A percentile compares a stretch with the other conserved stretches of the same genome.
Evolutionary conservation across 2,888 invertebrate genomes (phyloP).

Genomic region (Macropis europaea): DNA sequence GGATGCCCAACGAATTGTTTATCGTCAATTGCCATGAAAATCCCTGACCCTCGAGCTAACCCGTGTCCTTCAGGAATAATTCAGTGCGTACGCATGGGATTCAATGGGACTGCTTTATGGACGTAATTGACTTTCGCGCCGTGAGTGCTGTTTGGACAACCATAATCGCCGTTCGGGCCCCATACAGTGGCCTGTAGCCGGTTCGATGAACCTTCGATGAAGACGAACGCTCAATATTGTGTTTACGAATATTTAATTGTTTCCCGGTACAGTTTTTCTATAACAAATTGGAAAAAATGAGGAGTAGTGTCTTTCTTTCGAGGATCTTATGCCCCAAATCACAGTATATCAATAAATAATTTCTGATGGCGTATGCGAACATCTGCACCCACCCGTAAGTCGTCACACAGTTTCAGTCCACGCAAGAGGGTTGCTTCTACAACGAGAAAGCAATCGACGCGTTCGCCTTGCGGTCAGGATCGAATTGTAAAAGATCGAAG

Average conservation of each 20-base stretch:
- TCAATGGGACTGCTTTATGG: background rate
- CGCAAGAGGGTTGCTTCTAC: background rate
- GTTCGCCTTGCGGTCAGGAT: slow-evolving; percentile 1
- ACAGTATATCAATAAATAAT: too few relatives aligned
- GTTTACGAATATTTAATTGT: too few relatives aligned
- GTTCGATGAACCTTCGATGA: too few relatives aligned
- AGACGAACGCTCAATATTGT: too few relatives aligned
- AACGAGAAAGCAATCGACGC: background rate
- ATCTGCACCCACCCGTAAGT: too few relatives aligned
- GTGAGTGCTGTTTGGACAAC: slow-evolving; percentile 17
- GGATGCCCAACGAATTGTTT: slow-evolving; percentile 54
- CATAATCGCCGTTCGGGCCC: background rate
- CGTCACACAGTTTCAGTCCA: too few relatives aligned
- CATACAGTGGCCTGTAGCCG: too few relatives aligned
- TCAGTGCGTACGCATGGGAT: background rate
- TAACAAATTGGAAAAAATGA: too few relatives aligned
- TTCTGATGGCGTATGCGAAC: too few relatives aligned
- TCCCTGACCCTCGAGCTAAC: slow-evolving; percentile 47
- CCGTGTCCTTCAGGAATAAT: slow-evolving; percentile 2
- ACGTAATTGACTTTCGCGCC: slow-evolving; percentile 21
- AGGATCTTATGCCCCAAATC: too few relatives aligned
- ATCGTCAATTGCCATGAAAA: slow-evolving; percentile 60
- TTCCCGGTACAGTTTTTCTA: too few relatives aligned
- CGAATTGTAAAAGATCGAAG: background rate
- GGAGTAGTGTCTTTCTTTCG: too few relatives aligned